A percentile compares a stretch with the other conserved stretches of the same genome.
These are phyloP conservation scores for Herpetotheres cachinnans DNA, from an alignment of 2,113 vertebrate genomes.

Conservation along the genomic window DNA sequence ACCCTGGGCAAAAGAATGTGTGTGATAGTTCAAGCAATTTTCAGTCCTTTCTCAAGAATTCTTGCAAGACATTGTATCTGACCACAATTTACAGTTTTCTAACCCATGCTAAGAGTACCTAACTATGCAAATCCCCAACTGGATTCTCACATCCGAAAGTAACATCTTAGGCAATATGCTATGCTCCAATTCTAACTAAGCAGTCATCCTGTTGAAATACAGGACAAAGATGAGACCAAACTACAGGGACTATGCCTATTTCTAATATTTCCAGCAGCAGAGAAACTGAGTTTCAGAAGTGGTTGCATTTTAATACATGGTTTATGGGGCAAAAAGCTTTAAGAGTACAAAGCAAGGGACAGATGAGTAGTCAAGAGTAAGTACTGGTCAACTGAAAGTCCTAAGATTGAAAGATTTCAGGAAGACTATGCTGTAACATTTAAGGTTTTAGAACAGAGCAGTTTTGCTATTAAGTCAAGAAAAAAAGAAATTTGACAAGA, in stretches of 20 bases:
- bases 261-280: not conserved
- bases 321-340: not conserved
- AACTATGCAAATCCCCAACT: not conserved
- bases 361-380: not conserved
- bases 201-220: not conserved
- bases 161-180: not conserved
- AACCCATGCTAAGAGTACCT: not conserved
- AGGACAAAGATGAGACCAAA: not conserved
- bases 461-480: not conserved
- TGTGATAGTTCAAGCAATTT: not conserved
- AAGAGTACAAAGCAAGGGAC: not conserved
- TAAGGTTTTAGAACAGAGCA: not conserved
- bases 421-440: not conserved
- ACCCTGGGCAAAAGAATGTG: not conserved
- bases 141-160: not conserved
- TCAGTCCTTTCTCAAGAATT: not conserved
- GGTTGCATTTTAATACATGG: not conserved
- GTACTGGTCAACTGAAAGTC: not conserved
- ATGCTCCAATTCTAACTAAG: not conserved
- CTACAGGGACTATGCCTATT: not conserved
- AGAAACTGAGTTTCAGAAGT: not conserved
- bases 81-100: not conserved
- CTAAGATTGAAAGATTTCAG: not conserved
- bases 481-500: not conserved
- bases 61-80: not conserved